Conservation (phyloP, 2,888 invertebrate species). For the Xylophagus ater region DNA sequence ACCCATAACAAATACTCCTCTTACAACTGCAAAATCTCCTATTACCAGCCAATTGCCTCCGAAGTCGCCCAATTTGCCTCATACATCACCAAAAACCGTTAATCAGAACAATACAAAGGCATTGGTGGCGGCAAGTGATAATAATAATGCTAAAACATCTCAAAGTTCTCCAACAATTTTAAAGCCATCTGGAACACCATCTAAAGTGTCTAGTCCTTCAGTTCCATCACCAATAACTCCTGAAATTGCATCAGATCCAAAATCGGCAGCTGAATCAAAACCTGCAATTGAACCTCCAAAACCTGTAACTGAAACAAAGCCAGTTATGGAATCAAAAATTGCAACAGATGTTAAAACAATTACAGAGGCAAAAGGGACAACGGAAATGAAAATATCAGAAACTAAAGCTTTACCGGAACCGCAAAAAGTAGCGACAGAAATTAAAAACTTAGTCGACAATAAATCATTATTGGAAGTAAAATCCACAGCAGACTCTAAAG, state of each 20-base stretch:
- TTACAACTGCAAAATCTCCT: conserved; percentile 7
- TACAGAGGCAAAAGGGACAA: no score
- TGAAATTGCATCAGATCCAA: conserved; percentile 9
- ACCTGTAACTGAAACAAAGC: conserved; percentile 31
- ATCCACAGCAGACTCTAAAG: no score
- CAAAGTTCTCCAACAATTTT: conserved; percentile 28
- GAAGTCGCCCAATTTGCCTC: conserved; percentile 8
- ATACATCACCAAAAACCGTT: background rate
- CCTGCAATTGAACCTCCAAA: conserved; percentile 36
- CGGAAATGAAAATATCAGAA: no score
- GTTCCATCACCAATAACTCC: conserved; percentile 13
- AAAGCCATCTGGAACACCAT: conserved; percentile 19
- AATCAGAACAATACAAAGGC: conserved; percentile 26
- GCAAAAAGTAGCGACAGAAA: no score
- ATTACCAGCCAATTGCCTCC: conserved; percentile 6
- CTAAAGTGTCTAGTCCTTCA: conserved; percentile 23
- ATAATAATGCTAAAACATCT: conserved; percentile 1
- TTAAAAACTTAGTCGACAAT: no score
- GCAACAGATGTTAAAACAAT: no score
- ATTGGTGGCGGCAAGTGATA: conserved; percentile 34
- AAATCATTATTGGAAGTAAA: no score
- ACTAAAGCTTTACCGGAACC: no score
- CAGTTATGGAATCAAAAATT: no score
- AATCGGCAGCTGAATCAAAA: conserved; percentile 25
- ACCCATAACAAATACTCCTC: background rate